Conservation (phyloP, 2,113 vertebrate genomes). For the Rhombomys opimus region DNA sequence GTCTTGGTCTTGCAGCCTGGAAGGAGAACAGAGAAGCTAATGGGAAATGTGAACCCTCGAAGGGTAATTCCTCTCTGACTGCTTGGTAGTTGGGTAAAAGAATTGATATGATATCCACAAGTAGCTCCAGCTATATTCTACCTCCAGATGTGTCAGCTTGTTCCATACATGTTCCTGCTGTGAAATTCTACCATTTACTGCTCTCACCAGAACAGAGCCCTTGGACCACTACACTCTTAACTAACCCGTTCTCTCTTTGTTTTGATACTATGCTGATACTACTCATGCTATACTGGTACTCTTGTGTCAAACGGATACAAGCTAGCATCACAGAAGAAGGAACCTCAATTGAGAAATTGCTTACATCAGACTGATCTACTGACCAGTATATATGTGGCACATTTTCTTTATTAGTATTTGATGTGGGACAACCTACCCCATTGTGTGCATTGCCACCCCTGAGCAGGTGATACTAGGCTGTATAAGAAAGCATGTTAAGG, state of each 20-base stretch:
- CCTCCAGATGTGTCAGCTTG: not conserved
- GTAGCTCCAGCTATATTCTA: not conserved
- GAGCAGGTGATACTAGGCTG: not conserved
- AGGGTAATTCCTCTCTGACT: not conserved
- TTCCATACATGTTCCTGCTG: not conserved
- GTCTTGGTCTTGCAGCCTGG: not conserved
- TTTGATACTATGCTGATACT: not conserved
- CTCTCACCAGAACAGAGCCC: not conserved
- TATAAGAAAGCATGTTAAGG: not conserved
- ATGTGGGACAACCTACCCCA: not conserved
- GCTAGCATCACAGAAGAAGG: not conserved
- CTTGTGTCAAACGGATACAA: not conserved
- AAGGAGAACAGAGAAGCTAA: not conserved
- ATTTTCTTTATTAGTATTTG: not conserved
- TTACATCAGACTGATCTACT: not conserved
- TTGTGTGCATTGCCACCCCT: not conserved
- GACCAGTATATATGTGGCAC: not conserved
- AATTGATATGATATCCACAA: too few species aligned
- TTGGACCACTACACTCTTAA: not conserved
- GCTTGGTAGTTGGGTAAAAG: not conserved
- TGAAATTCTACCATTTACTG: too few species aligned
- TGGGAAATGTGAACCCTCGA: too few species aligned
- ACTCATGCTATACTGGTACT: too few species aligned
- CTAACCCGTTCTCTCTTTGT: not conserved
- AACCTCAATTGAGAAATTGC: not conserved